Evolutionary conservation across 2,113 vertebrate species (phyloP).

Genomic region (Toxotes jaculatrix): DNA sequence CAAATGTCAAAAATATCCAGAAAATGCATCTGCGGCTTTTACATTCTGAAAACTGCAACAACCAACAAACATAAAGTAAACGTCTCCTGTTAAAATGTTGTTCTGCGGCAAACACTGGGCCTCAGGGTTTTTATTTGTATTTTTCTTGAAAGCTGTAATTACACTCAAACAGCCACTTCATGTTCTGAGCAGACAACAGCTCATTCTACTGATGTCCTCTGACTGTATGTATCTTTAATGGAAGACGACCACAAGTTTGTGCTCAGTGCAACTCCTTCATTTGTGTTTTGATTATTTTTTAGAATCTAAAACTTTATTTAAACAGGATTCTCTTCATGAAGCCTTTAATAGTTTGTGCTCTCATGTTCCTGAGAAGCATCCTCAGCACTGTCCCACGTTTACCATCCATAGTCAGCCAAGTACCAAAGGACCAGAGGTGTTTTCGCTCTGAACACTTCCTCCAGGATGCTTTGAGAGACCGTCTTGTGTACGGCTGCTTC

Average conservation of each 20-base stretch:
- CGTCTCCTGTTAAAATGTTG: no score
- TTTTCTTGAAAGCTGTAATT: background rate
- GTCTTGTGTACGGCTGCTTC: no score
- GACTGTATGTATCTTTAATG: background rate
- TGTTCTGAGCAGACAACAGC: background rate
- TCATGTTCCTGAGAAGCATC: no score
- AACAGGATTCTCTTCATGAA: no score
- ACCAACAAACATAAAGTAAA: background rate
- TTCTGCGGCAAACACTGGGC: background rate
- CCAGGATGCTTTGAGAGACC: no score
- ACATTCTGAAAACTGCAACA: conserved; percentile 2
- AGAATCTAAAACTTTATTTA: no score
- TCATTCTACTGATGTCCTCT: background rate
- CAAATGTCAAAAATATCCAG: conserved; percentile 13
- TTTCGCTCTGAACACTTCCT: no score
- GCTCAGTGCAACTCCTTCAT: background rate
- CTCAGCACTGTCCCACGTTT: no score
- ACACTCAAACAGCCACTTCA: background rate
- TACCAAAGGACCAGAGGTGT: no score
- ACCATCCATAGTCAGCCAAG: no score
- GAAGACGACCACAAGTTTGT: background rate
- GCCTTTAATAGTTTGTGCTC: no score
- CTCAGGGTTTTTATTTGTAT: no score
- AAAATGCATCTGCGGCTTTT: conserved; percentile 7
- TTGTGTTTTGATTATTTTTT: background rate